Base-by-base conservation (phyloP, 2,797 vertebrate species). In the Sebastes diploproa region DNA sequence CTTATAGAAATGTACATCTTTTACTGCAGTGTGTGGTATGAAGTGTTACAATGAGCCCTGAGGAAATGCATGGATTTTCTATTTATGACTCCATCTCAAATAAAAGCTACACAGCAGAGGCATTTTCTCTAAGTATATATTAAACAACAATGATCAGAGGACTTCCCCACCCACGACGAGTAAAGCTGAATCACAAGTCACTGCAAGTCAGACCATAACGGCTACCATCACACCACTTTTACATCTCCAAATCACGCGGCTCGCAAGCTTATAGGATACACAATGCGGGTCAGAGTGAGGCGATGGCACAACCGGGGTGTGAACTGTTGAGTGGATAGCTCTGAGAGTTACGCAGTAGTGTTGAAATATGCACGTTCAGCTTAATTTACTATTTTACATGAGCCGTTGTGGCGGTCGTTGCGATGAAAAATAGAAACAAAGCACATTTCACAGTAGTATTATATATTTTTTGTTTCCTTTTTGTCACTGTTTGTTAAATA, bases 391-490 rank as follows among this genome's bases (percentile, higher is more conserved):
- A 89, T 85, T 79, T 89, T 91, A 92, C 91, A 91, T 32, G 83
- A 83, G 80, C 78, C 34, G 18, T 61, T 58, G 65, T 69, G 72
- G 82, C 56, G 38, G 82, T 54, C 52, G n/a, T 83, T 85, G 90
- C 83, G 78, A 89, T 92, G 83, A 87, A 87, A 93, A 95, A 91
- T 82, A 77, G 83, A 91, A 93, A 91, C 86, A 91, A 88, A 90
- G 93, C 91, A 96, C 94, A 90, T 92, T 95, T 96, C 94, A 96
- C 95, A 95, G 92, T 94, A 92, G 92, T 93, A 90, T 93, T 93
- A 90, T 93, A 92, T 94, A 92, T 94, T 91, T 91, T 83, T 89
- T 88, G 85, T 90, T 89, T 78, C 81, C 68, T 87, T 93, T 94
- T 94, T 91, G 87, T 84, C 75, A 88, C 71, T 75, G 88, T 90